Evolutionary conservation across 2,888 invertebrate species (phyloP).

Genomic region (Synanthedon vespiformis): DNA sequence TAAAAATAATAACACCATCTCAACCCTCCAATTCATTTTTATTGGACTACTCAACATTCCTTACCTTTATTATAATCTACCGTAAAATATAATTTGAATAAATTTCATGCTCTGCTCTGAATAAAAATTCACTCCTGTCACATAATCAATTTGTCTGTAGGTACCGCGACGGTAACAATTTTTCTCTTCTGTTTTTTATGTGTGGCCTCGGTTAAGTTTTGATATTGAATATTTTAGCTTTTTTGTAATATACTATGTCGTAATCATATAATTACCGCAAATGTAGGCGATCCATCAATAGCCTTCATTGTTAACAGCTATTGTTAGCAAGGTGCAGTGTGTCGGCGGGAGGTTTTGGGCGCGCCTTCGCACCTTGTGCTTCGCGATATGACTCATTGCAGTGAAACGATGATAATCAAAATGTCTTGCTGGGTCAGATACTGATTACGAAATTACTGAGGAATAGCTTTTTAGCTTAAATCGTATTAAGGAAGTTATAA

Average conservation of each 20-base stretch:
- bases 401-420: conserved; percentile 22
- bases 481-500: conserved; percentile 38
- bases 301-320: conserved; percentile 15
- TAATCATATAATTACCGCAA: neutral
- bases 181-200: neutral
- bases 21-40: neutral
- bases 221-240: too few species aligned
- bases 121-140: conserved; percentile 25
- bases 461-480: conserved; percentile 25
- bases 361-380: conserved; percentile 18
- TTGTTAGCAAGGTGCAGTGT: conserved; percentile 11
- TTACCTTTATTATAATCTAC: conserved; percentile 28
- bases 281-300: conserved; percentile 5
- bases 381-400: conserved; percentile 29
- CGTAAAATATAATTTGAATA: conserved; percentile 41
- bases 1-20: neutral
- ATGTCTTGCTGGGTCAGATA: conserved; percentile 24
- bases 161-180: conserved; percentile 11
- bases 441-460: conserved; percentile 34
- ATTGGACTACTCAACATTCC: conserved; percentile 3
- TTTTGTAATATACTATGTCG: too few species aligned
- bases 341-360: conserved; percentile 3
- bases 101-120: conserved; percentile 27
- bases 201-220: neutral
- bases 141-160: conserved; percentile 21